phyloP scores from a whole-genome alignment of 2,797 vertebrate genomes.

The Lutjanus argentimaculatus region DNA sequence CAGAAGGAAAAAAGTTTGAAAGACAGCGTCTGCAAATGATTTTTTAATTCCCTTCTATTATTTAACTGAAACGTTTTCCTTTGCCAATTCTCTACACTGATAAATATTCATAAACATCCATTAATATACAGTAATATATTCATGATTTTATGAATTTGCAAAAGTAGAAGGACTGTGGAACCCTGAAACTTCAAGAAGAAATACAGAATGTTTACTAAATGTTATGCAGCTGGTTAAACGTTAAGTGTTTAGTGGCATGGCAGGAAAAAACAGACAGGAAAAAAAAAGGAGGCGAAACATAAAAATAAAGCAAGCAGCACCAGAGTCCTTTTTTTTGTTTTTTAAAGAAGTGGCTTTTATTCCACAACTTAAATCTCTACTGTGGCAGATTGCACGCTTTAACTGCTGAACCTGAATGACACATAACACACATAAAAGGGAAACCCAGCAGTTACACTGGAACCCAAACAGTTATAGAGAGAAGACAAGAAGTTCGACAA shows the following conservation, averaged over 20 bases:
- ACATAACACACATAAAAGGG: conserved; percentile 60
- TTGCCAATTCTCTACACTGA: background rate
- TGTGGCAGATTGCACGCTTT: conserved; percentile 73
- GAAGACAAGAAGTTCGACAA: conserved; percentile 53
- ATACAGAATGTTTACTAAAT: conserved; percentile 48
- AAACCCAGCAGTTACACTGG: conserved; percentile 55
- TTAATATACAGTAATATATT: background rate
- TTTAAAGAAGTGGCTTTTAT: conserved; percentile 82
- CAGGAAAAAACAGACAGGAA: conserved; percentile 57
- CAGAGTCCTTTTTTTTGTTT: conserved; percentile 68
- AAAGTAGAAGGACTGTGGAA: conserved; percentile 38
- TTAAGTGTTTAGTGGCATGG: conserved; percentile 61
- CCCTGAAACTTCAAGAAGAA: conserved; percentile 53
- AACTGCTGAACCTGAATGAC: conserved; percentile 54
- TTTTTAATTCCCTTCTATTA: background rate
- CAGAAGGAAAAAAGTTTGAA: background rate
- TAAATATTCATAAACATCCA: conserved; percentile 4
- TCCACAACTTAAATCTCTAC: conserved; percentile 80
- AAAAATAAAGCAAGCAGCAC: conserved; percentile 80
- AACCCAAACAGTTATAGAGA: conserved; percentile 55
- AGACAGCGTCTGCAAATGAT: background rate
- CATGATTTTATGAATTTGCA: conserved; percentile 6
- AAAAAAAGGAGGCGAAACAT: conserved; percentile 58
- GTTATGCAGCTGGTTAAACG: conserved; percentile 59
- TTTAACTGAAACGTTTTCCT: background rate